phyloP scores from a whole-genome alignment of 2,888 invertebrate species.

The Metalampra italica region DNA sequence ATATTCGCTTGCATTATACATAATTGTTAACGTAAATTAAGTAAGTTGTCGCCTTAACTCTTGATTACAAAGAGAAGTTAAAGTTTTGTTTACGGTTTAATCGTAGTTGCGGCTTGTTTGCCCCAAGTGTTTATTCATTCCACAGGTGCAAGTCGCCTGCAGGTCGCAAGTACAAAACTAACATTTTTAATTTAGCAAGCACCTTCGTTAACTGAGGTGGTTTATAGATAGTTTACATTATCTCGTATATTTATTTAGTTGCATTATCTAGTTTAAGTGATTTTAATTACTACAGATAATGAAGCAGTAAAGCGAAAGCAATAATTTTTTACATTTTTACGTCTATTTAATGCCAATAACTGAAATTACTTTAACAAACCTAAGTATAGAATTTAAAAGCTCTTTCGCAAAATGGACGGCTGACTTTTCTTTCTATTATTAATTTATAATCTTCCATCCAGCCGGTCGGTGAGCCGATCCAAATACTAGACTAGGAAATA shows the following conservation, averaged over 20 bases:
- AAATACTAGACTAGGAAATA: slow-evolving; percentile 3
- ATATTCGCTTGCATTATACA: slow-evolving; percentile 49
- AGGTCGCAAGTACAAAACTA: slow-evolving; percentile 3
- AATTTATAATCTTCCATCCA: slow-evolving; percentile 38
- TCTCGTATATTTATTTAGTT: too few species aligned
- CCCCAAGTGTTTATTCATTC: slow-evolving; percentile 34
- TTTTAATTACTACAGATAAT: too few species aligned
- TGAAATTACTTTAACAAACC: too few species aligned
- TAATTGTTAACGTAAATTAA: slow-evolving; percentile 67
- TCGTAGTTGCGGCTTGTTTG: slow-evolving; percentile 50
- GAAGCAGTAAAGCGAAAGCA: too few species aligned
- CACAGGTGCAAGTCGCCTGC: slow-evolving; percentile 34
- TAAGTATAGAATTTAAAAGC: too few species aligned
- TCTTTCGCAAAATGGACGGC: neutral
- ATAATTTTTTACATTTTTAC: too few species aligned
- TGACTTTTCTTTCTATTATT: slow-evolving; percentile 41
- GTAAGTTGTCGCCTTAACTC: slow-evolving; percentile 62
- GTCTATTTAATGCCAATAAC: too few species aligned
- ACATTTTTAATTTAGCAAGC: slow-evolving; percentile 8
- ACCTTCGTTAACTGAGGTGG: neutral
- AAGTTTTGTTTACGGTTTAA: slow-evolving; percentile 61
- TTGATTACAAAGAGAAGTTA: slow-evolving; percentile 66
- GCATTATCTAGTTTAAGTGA: too few species aligned
- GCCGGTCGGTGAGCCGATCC: neutral
- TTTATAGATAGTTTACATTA: too few species aligned